Percentiles rank a stretch among this genome's conserved stretches.
phyloP scores from a whole-genome alignment of 2,888 invertebrate species.

The Lycaena phlaeas region DNA sequence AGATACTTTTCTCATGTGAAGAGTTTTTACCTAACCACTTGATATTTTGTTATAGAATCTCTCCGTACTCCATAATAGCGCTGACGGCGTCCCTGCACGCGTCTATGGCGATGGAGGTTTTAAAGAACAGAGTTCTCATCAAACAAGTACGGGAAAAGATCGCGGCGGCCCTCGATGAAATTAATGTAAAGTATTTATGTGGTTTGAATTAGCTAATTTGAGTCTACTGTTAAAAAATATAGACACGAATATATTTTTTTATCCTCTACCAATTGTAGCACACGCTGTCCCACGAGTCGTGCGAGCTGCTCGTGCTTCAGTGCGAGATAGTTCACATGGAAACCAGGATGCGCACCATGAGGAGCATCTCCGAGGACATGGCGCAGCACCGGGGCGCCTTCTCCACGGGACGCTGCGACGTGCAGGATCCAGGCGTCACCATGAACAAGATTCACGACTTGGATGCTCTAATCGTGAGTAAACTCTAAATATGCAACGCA shows the following conservation, averaged over 20 bases:
- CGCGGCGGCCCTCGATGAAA: conserved; percentile 27
- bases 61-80: conserved; percentile 35
- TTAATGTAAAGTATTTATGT: conserved; percentile 31
- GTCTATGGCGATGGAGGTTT: conserved; percentile 35
- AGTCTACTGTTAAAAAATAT: no score
- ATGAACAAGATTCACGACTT: conserved; percentile 24
- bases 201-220: no score
- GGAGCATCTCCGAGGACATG: conserved; percentile 27
- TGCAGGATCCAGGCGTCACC: conserved; percentile 10
- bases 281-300: conserved; percentile 28
- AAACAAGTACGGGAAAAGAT: conserved; percentile 28
- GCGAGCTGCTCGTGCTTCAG: conserved; percentile 41
- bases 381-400: conserved; percentile 29
- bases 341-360: conserved; percentile 31
- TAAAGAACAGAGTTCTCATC: conserved; percentile 37
- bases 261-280: no score
- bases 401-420: conserved; percentile 11
- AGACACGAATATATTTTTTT: no score
- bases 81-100: conserved; percentile 43
- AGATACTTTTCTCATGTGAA: no score
- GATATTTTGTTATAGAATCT: conserved; percentile 27
- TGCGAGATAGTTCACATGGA: conserved; percentile 34
- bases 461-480: conserved; percentile 45
- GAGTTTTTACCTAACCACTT: no score
- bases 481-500: no score